Evolutionary conservation across 2,797 vertebrate species (phyloP).

Genomic region (Sphenodon punctatus): DNA sequence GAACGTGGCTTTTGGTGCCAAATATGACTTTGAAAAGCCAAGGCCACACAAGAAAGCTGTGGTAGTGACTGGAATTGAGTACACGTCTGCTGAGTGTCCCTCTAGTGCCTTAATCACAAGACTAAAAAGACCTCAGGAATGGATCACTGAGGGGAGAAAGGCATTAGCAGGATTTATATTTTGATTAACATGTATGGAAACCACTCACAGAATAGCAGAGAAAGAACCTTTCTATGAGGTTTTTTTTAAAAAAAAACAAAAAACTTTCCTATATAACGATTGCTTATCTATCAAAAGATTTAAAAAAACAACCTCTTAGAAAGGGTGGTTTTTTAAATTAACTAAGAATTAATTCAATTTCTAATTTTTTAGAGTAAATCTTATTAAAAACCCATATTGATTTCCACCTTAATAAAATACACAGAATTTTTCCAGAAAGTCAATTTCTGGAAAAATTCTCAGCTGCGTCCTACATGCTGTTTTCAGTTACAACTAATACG

Average conservation of each 20-base stretch:
- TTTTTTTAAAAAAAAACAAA: too few relatives aligned
- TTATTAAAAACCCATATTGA: too few relatives aligned
- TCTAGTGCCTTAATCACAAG: not conserved
- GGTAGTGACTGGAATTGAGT: not conserved
- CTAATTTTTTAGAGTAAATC: too few relatives aligned
- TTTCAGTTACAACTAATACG: not conserved
- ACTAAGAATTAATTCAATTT: too few relatives aligned
- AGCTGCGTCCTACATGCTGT: not conserved
- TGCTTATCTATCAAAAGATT: not conserved
- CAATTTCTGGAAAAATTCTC: not conserved
- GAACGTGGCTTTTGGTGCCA: too few relatives aligned
- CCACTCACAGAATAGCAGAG: not conserved
- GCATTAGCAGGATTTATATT: not conserved
- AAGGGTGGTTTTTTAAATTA: not conserved
- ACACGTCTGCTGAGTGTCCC: not conserved
- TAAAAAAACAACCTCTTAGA: not conserved
- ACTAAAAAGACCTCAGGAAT: too few relatives aligned
- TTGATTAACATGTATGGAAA: not conserved
- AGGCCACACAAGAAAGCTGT: not conserved
- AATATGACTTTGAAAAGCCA: too few relatives aligned
- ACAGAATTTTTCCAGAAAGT: not conserved
- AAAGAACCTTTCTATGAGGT: not conserved
- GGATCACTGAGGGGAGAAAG: not conserved
- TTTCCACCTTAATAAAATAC: too few relatives aligned
- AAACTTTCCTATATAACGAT: not conserved